Conservation (phyloP, 2,888 invertebrate species). For the Zaprionus obscuricornis region DNA sequence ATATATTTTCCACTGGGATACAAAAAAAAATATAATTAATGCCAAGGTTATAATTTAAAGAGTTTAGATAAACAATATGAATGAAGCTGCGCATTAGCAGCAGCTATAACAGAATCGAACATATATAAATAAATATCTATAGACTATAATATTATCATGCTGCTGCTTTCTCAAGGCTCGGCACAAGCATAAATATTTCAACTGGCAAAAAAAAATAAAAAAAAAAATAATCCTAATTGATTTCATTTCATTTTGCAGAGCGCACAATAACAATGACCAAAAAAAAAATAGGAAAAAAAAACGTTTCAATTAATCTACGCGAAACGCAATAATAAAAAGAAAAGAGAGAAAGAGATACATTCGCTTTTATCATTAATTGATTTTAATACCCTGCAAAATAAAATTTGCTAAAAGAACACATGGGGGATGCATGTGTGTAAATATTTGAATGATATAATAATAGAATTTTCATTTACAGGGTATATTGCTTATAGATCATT, state of each 20-base stretch:
- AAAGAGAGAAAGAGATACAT: slow-evolving; percentile 28
- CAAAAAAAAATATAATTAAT: slow-evolving; percentile 51
- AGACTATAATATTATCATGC: no score
- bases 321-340: slow-evolving; percentile 30
- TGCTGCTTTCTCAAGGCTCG: slow-evolving; percentile 11
- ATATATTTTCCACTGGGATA: slow-evolving; percentile 6
- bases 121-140: slow-evolving; percentile 17
- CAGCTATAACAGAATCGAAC: no score
- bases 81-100: no score
- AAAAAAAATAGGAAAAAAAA: no score
- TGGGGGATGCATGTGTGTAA: neutral
- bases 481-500: no score
- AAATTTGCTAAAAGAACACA: neutral
- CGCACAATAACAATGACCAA: slow-evolving; percentile 33
- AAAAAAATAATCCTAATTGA: slow-evolving; percentile 36
- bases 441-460: no score
- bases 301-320: slow-evolving; percentile 45
- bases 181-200: slow-evolving; percentile 23
- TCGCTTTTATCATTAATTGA: slow-evolving; percentile 61
- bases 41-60: slow-evolving; percentile 55
- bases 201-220: neutral
- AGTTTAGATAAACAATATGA: slow-evolving; percentile 52
- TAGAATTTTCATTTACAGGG: slow-evolving; percentile 2
- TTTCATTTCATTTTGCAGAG: slow-evolving; percentile 13
- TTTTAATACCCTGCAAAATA: slow-evolving; percentile 46